These are phyloP conservation scores for Gambusia yucatana DNA, from an alignment of 2,797 vertebrate genomes.

Conservation along the genomic window DNA sequence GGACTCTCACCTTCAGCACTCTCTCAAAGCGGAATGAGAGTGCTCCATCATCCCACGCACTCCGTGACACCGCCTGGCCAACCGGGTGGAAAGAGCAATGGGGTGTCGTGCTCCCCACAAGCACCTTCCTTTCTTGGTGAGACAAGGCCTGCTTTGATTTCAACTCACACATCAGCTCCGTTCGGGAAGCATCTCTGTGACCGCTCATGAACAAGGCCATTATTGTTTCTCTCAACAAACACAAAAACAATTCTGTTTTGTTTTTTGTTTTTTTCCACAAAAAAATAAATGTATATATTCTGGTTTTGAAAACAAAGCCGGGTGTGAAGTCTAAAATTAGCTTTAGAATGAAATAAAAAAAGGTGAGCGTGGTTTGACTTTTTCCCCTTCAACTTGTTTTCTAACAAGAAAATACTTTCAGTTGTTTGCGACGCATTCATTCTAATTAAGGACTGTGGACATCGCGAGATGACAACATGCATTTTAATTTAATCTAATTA, in stretches of 20 bases:
- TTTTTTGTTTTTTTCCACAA: background rate
- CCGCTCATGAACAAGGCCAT: slow-evolving; percentile 48
- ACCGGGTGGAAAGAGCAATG: slow-evolving; percentile 76
- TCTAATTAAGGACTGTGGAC: slow-evolving; percentile 80
- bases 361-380: slow-evolving; percentile 46
- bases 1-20: slow-evolving; percentile 78
- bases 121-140: slow-evolving; percentile 53
- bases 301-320: background rate
- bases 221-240: slow-evolving; percentile 12
- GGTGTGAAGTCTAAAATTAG: slow-evolving; percentile 3
- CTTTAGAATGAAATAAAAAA: background rate
- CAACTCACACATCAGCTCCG: slow-evolving; percentile 52
- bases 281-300: background rate
- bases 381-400: slow-evolving; percentile 73
- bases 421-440: slow-evolving; percentile 78
- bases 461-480: slow-evolving; percentile 74
- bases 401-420: slow-evolving; percentile 53
- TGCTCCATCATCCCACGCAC: slow-evolving; percentile 77
- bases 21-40: slow-evolving; percentile 79
- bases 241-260: slow-evolving; percentile 2
- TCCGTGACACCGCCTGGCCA: slow-evolving; percentile 70
- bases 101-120: slow-evolving; percentile 63
- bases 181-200: slow-evolving; percentile 36
- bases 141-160: slow-evolving; percentile 58
- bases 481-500: slow-evolving; percentile 87